Evolutionary conservation across 2,888 invertebrate genomes (phyloP), one percentile per base, ranked within the genome.

Genomic region (Drosophila trichaetosa): DNA sequence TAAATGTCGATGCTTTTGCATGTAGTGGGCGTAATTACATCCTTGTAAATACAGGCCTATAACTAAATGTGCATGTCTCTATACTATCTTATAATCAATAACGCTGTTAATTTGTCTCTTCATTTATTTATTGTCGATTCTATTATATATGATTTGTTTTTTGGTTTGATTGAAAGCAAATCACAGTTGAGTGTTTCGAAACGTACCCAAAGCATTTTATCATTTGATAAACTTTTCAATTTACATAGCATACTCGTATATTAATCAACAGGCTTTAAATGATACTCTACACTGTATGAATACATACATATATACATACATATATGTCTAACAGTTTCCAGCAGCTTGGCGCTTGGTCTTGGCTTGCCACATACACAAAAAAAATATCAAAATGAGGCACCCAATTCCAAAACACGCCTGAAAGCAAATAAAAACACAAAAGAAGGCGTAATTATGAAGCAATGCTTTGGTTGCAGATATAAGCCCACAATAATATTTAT

Each of bases 141-240:
- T 51, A 48, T 71, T 38, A 53, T 51, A 21, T 58, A 34, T 76
- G 46, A 69, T 73, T 87, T 77, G 53, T 63, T 59, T 64, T 77
- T 86, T 33, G 52, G 70, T 84, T 84, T 78, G 16, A 51, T 60
- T 57, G 54, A 84, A 73, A 83, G 91, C 91, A 91, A 91, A 86
- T 91, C 92, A 92, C 91, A 91, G 91, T 91, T 91, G 90, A 87
- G 89, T 87, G 82, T 85, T 80, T 77, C 65, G 59, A 74, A 71
- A 76, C 46, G 61, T 69, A 59, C 29, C 59, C 67, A 52, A 71
- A 69, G 58, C 69, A 79, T 80, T 76, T 76, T 76, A 76, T 73
- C 67, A 72, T 70, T 84, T 76, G 67, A 64, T 56, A 78, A 78
- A 65, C 60, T 54, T 33, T 60, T 77, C 40, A 69, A 61, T 66